A percentile compares a stretch with the other conserved stretches of the same genome.
These are phyloP conservation scores for Drosophila seclusa DNA, from an alignment of 2,888 invertebrate species.

Conservation along the genomic window DNA sequence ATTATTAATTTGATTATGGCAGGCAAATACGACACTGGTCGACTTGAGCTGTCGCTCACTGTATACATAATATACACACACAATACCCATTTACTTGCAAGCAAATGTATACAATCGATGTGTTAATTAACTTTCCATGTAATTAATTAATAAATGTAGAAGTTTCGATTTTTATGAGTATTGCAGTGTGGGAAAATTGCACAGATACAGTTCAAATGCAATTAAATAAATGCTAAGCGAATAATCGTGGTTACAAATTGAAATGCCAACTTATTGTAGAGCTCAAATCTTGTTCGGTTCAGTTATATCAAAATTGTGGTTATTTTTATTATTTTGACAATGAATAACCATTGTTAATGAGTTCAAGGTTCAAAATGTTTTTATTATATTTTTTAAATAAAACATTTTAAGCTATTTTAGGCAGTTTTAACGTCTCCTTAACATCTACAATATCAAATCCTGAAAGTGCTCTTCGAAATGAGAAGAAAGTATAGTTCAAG, in stretches of 20 bases:
- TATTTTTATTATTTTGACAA: background rate
- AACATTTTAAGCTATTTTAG: background rate
- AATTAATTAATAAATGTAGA: conserved; percentile 17
- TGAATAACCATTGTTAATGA: background rate
- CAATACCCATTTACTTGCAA: conserved; percentile 27
- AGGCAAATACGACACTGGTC: too few relatives aligned
- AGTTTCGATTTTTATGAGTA: conserved; percentile 8
- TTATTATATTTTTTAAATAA: too few relatives aligned
- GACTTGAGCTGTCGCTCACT: too few relatives aligned
- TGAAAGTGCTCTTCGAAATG: accelerated
- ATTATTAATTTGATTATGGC: too few relatives aligned
- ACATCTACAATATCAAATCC: background rate
- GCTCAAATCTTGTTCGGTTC: background rate
- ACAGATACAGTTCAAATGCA: background rate
- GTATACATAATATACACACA: background rate
- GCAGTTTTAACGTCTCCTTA: background rate
- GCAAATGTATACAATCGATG: conserved; percentile 14
- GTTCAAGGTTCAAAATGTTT: background rate
- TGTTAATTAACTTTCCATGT: conserved; percentile 30
- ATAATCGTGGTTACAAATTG: background rate
- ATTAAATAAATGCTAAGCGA: background rate
- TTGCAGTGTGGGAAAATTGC: background rate
- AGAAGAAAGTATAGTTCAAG: background rate
- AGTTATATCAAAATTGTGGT: background rate
- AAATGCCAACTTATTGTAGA: background rate